Evolutionary conservation across 92 coral and sea anemone species (phyloP), one percentile per base, ranked within the genome.

Genomic region (Zoanthus sociatus): DNA sequence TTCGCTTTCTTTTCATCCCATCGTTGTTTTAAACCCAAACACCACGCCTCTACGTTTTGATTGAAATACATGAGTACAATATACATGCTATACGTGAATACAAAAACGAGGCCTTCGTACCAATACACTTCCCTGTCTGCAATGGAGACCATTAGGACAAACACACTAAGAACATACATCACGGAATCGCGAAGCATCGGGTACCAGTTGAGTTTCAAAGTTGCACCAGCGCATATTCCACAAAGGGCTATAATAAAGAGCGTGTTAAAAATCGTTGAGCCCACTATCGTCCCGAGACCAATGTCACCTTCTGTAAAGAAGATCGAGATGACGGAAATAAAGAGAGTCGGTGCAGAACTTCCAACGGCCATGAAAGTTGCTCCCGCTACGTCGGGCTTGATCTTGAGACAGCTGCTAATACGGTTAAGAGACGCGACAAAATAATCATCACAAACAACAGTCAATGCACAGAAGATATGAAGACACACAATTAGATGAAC

Each of bases 301-400:
- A 97, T 97, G 68, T 97, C 99, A 16, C 99, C 99, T 74, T 97
- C 99, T 20, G 98, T 96, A 79, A 97, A 92, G 91, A 97, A 95
- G 9, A 96, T 96, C 20, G 99, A 97, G 76, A 96, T 92, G 54
- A 97, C 94, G 1, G 99, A 91, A 30, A 97, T 97, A 75, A 97
- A 97, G 26, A 97, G 92, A 33, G 99, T 97, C 1, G 99, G 99
- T 7, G 98, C 98, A 12, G 99, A 97, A 61, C 99, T 97, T n/a
- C 99, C 99, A 78, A 96, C 98, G 7, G 99, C 99, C 99, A 97
- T 97, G 63, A 97, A 97, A 0, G 99, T 97, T 13, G 99, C 99
- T 9, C 99, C 99, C 1, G 99, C 99, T 21, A 97, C 99, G 77
- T 97, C 99, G 18, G 99, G 99, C 32, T 95, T 94, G 7, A 97